Evolutionary conservation across 1,140 invertebrate genomes (phyloP), one percentile per base, ranked within the genome.

Genomic region (Neodiprion pinetum): DNA sequence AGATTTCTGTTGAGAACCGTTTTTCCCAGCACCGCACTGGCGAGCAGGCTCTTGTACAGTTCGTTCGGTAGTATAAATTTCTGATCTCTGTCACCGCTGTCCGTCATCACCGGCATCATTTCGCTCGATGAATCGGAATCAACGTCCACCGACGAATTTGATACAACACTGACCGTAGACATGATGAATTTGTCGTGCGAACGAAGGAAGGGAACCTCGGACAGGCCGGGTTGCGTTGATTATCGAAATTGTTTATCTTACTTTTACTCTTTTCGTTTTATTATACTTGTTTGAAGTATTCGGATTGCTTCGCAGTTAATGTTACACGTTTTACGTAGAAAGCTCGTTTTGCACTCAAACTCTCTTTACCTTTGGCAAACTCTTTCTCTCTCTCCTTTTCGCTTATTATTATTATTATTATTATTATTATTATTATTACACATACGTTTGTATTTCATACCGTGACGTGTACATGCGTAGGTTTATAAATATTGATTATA

Each of bases 41-140:
- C 93, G 76, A 95, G 86, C 68, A 95, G 89, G 81, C 91, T 95
- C 83, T 95, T 95, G 82, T 95, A 95, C 75, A 95, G 88, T 80
- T 95, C 93, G 73, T 93, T 92, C 9, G 93, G 93, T 75, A 95
- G 88, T 14, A 95, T 85, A 80, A 95, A 93, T 78, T 89, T 88
- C 67, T 85, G 84, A 47, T 89, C 86, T 68, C 78, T 72, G 47
- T 80, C 80, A 67, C 68, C 79, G 40, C 47, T 28, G 49, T 40
- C 40, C 70, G 50, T 67, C 67, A 48, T 49, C 76, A 28, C 71
- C 50, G 53, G 21, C 17, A 49, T 50, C 61, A 48, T 47, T 47
- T 86, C 85, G 77, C 86, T 86, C 71, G 87, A 88, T 17, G 86
- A 85, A 74, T 88, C 87, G 77, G 85, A 87, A 75, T 88, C 87